phyloP scores from a whole-genome alignment of 1,140 invertebrate species.

The Drosophila seguyi region DNA sequence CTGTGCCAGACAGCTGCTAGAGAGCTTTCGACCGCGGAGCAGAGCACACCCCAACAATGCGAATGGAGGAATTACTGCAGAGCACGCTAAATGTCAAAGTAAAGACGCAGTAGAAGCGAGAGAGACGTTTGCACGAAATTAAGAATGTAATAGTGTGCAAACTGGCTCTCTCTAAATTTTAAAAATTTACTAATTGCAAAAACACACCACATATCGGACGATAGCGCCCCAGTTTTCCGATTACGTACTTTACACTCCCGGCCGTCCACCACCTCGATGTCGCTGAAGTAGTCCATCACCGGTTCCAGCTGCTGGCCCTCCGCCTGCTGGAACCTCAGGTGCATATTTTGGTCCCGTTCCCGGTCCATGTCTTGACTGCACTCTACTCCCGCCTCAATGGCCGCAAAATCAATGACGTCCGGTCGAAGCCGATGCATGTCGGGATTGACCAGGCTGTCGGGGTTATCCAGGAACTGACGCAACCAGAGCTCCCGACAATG shows the following conservation, averaged over 20 bases:
- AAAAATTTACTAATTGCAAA: conserved; percentile 23
- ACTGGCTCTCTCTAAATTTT: conserved; percentile 6
- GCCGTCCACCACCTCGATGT: conserved; percentile 71
- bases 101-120: conserved; percentile 18
- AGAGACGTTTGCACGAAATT: not conserved
- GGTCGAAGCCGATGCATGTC: conserved; percentile 42
- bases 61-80: conserved; percentile 19
- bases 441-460: conserved; percentile 1
- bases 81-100: conserved; percentile 55
- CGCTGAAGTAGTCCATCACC: conserved; percentile 33
- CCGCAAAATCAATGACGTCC: conserved; percentile 72
- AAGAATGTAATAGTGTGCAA: conserved; percentile 5
- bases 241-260: conserved; percentile 66
- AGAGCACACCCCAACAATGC: conserved; percentile 14
- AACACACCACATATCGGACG: not conserved
- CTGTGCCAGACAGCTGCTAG: conserved; percentile 63
- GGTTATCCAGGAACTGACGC: conserved; percentile 37
- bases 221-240: not conserved
- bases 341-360: conserved; percentile 16
- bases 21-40: conserved; percentile 36
- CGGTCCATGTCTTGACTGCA: conserved; percentile 47
- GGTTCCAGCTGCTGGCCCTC: conserved; percentile 36
- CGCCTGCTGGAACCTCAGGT: conserved; percentile 27
- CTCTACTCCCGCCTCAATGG: conserved; percentile 66
- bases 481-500: conserved; percentile 66